These are phyloP conservation scores for Heliopora coerulea DNA, from an alignment of 92 coral and sea anemone genomes.

Conservation along the genomic window DNA sequence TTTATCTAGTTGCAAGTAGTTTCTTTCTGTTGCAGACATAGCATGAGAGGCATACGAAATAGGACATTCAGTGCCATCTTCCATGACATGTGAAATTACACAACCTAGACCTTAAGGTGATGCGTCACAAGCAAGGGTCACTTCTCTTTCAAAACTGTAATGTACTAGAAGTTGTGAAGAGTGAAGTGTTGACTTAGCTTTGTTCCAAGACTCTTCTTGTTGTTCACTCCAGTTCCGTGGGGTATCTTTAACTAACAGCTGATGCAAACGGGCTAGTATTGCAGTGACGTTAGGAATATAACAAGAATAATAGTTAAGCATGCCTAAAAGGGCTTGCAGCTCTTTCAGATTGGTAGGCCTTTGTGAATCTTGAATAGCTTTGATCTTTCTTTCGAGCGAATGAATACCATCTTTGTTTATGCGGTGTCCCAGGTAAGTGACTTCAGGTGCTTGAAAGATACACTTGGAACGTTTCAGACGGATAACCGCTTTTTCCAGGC, in stretches of 20 bases:
- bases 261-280: neutral
- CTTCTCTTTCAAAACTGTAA: constrained; percentile 22
- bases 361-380: constrained; percentile 56
- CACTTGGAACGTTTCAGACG: constrained; percentile 42
- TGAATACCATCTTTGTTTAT: constrained; percentile 58
- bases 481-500: neutral
- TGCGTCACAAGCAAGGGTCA: constrained; percentile 44
- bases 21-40: constrained; percentile 36
- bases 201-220: constrained; percentile 11
- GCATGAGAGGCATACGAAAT: constrained; percentile 45
- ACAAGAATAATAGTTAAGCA: neutral
- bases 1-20: constrained; percentile 47
- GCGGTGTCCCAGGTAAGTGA: constrained; percentile 53
- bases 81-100: constrained; percentile 47
- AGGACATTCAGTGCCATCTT: constrained; percentile 45
- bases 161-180: constrained; percentile 33
- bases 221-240: constrained; percentile 39
- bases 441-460: constrained; percentile 55
- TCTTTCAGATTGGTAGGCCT: constrained; percentile 52
- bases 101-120: constrained; percentile 52
- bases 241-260: neutral
- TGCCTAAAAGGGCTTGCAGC: constrained; percentile 56
- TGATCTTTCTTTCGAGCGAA: constrained; percentile 57
- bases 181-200: constrained; percentile 9
- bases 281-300: neutral